These are phyloP conservation scores for Malthinus flaveolus DNA, from an alignment of 2,888 invertebrate species.

Conservation along the genomic window DNA sequence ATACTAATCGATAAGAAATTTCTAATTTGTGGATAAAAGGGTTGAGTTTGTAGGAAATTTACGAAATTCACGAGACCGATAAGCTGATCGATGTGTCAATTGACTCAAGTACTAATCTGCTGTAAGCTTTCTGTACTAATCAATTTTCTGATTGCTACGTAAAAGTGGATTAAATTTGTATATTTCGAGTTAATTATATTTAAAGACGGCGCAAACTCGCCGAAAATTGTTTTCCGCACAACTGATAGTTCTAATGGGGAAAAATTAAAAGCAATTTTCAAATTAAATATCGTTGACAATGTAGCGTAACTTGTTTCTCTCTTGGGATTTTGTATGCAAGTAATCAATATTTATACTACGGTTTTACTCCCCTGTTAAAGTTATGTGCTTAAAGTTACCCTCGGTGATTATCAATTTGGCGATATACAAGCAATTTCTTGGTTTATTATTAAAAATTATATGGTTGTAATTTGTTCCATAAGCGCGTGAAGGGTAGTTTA, in stretches of 20 bases:
- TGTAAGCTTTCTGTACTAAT: conserved; percentile 25
- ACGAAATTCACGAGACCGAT: conserved; percentile 29
- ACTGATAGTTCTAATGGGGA: background rate
- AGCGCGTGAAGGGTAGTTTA: no score
- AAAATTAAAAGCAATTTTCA: conserved; percentile 11
- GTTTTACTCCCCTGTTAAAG: conserved; percentile 13
- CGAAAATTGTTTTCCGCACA: background rate
- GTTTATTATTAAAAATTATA: no score
- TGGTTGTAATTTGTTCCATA: no score
- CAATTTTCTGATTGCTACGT: conserved; percentile 11
- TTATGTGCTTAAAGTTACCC: conserved; percentile 14
- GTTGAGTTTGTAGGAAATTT: conserved; percentile 21
- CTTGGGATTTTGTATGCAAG: conserved; percentile 16
- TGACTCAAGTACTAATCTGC: conserved; percentile 37
- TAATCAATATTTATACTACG: conserved; percentile 14
- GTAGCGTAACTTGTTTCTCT: conserved; percentile 23
- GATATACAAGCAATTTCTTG: background rate
- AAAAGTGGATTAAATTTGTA: conserved; percentile 1
- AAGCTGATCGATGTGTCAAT: conserved; percentile 38
- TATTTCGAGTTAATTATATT: background rate
- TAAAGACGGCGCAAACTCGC: background rate
- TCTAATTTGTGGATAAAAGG: conserved; percentile 28
- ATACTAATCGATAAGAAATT: conserved; percentile 19
- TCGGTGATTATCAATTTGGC: conserved; percentile 1
- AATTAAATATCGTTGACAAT: conserved; percentile 14